These are phyloP conservation scores for Germaria angustata DNA, from an alignment of 2,888 invertebrate species.

Conservation along the genomic window DNA sequence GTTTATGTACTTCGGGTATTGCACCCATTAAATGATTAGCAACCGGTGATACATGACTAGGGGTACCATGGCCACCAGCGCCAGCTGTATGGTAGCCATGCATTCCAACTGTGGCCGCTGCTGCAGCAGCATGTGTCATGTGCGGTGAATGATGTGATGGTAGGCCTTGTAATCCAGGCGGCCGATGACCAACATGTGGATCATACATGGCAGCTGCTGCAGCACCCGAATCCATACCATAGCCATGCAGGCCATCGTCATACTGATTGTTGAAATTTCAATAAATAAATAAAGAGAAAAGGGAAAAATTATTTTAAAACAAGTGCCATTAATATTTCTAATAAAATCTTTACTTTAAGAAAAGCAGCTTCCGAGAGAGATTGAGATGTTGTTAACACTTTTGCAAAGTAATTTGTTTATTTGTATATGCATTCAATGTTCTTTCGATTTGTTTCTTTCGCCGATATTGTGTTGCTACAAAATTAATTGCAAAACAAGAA, in stretches of 20 bases:
- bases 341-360: background rate
- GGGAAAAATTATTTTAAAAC: constrained; percentile 19
- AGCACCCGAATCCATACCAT: constrained; percentile 87
- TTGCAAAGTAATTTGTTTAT: background rate
- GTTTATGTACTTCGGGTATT: constrained; percentile 94
- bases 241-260: constrained; percentile 96
- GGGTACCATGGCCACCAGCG: constrained; percentile 81
- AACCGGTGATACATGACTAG: constrained; percentile 90
- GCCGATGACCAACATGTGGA: constrained; percentile 86
- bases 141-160: constrained; percentile 90
- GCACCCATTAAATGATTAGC: constrained; percentile 93
- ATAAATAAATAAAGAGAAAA: background rate
- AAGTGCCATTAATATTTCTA: constrained; percentile 39
- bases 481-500: too few relatives aligned
- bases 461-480: too few relatives aligned
- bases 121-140: constrained; percentile 85
- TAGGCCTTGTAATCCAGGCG: constrained; percentile 82
- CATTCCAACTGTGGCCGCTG: constrained; percentile 82
- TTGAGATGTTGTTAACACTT: background rate
- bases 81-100: constrained; percentile 82
- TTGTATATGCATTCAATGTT: too few relatives aligned
- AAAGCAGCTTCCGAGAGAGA: constrained; percentile 15
- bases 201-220: constrained; percentile 86
- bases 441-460: too few relatives aligned
- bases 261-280: constrained; percentile 84